Conservation (phyloP, 2,888 invertebrate species). For the Halocaridina rubra region DNA sequence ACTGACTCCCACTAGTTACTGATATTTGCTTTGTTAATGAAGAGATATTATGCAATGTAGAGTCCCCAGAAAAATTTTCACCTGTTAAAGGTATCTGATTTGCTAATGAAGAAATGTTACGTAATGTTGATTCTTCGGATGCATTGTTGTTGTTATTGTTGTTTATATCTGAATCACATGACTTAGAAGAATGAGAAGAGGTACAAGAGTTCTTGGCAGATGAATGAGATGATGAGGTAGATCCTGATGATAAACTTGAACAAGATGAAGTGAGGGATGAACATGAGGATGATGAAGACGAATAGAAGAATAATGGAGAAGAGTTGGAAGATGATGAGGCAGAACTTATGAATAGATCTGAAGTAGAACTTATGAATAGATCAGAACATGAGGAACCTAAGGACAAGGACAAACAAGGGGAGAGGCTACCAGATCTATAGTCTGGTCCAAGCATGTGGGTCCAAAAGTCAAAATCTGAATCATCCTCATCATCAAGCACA, state of each 20-base stretch:
- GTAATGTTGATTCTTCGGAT: too few relatives aligned
- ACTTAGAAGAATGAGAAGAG: slow-evolving; percentile 20
- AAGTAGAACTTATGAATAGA: background rate
- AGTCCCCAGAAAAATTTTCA: too few relatives aligned
- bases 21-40: too few relatives aligned
- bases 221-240: slow-evolving; percentile 10
- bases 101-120: too few relatives aligned
- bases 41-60: too few relatives aligned
- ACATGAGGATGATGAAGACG: slow-evolving; percentile 23
- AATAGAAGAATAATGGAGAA: slow-evolving; percentile 16
- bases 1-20: too few relatives aligned
- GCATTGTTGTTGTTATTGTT: slow-evolving; percentile 10
- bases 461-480: slow-evolving; percentile 1
- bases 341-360: background rate
- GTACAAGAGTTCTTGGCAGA: slow-evolving; percentile 9
- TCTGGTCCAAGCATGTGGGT: slow-evolving; percentile 5
- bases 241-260: background rate
- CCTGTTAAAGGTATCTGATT: too few relatives aligned
- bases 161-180: slow-evolving; percentile 42
- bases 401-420: slow-evolving; percentile 32
- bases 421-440: background rate
- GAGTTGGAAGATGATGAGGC: slow-evolving; percentile 7
- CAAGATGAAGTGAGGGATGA: background rate
- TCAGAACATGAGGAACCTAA: slow-evolving; percentile 11
- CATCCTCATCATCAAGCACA: slow-evolving; percentile 11